phyloP scores from a whole-genome alignment of 2,888 invertebrate species.

The Adelognathus sp. region DNA sequence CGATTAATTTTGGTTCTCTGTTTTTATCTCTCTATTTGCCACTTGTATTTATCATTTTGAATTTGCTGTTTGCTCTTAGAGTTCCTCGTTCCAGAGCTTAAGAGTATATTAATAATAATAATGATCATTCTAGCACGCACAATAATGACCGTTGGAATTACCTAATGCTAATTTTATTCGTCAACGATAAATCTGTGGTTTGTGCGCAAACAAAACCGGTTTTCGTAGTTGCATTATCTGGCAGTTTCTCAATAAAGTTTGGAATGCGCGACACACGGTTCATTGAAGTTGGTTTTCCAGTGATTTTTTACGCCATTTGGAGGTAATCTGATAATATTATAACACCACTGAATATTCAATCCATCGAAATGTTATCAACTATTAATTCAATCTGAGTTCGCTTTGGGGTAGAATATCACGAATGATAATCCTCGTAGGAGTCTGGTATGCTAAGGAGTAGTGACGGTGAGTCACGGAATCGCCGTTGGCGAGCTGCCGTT shows the following conservation, averaged over 20 bases:
- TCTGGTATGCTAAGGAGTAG: not conserved
- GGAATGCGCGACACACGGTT: not conserved
- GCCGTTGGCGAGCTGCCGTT: not conserved
- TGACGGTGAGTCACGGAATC: not conserved
- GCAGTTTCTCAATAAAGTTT: not conserved
- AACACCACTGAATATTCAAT: not conserved
- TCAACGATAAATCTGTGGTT: not conserved
- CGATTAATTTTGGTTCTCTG: no score
- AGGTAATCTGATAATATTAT: not conserved
- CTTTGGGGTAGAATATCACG: no score
- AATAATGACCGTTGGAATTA: no score
- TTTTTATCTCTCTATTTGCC: no score
- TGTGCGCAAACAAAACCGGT: not conserved
- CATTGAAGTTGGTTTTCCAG: not conserved
- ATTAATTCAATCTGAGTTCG: no score
- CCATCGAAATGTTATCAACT: no score
- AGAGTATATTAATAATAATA: no score
- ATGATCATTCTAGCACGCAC: no score
- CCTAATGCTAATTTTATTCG: not conserved
- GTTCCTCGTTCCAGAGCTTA: no score
- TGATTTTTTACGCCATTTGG: not conserved
- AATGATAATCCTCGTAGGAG: not conserved
- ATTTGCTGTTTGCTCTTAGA: no score
- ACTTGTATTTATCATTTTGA: no score
- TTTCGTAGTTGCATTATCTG: not conserved